Base-by-base conservation (phyloP, 2,888 invertebrate species). In the Drosophila pseudotakahashii region DNA sequence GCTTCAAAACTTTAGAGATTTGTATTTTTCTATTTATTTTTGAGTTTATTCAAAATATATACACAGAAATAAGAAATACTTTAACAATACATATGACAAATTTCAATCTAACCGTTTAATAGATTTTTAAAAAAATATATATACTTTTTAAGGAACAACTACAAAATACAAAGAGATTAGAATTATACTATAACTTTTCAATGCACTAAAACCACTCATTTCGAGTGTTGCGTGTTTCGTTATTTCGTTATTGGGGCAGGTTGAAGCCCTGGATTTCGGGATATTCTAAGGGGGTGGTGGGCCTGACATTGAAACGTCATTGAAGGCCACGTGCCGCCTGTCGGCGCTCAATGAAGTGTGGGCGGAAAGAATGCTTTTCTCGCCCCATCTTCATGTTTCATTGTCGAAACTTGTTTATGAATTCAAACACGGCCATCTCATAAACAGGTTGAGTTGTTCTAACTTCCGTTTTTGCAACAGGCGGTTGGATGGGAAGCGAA, bases 241-340 rank as follows among this genome's bases (percentile, higher is more conserved):
- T 66, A 72, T 59, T 51, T 47, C 2, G 26, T 36, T 66, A 72
- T 73, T 82, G 79, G 55, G 82, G 71, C 75, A 77, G 77, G 79
- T 52, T 78, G 70, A 34, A 39, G 53, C 70, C 67, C 75, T 77
- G 77, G 70, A 76, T 51, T 51, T 47, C 5, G 37, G 52, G 55
- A 60, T 55, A 52, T 53, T 32, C 10, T 2, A 26, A 11, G 13
- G 19, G 23, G 42, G 39, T 37, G 23, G 36, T 54, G 34, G 52
- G 39, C 9, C 59, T 79, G 86, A 78, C 86, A 85, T 89, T 88
- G 85, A 80, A 85, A 80, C 66, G 88, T 83, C 88, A 88, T 89
- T 89, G 88, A 61, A 61, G 57, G 70, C 71, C 84, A 75, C 84
- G 84, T 75, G 81, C 69, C 74, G 32, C 53, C 63, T 73, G 71